Evolutionary conservation across 2,888 invertebrate species (phyloP).

Genomic region (Sarcophaga caerulescens): DNA sequence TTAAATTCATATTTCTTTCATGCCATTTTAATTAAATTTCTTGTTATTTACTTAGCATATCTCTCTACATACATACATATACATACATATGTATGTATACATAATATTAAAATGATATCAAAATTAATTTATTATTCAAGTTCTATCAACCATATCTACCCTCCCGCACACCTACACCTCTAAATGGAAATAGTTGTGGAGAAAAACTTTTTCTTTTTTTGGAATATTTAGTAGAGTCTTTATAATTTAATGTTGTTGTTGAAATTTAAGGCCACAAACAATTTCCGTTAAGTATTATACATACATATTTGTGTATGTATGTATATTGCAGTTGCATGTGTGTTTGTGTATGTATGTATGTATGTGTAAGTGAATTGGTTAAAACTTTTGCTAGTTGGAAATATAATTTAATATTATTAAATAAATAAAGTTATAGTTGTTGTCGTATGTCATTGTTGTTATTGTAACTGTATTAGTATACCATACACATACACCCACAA

Average conservation of each 20-base stretch:
- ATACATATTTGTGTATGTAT: not conserved
- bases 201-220: not conserved
- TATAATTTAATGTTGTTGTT: not conserved
- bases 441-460: not conserved
- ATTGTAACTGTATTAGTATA: not conserved
- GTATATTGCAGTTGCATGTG: not conserved
- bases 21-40: not conserved
- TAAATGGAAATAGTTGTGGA: not conserved
- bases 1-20: not conserved
- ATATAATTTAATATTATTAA: not conserved
- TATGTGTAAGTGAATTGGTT: not conserved
- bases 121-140: not conserved
- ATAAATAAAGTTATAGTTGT: not conserved
- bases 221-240: not conserved
- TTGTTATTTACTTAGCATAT: not conserved
- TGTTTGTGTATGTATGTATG: not conserved
- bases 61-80: not conserved
- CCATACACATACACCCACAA: not conserved
- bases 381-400: not conserved
- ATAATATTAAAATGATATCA: not conserved
- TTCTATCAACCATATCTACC: not conserved
- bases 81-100: too few relatives aligned
- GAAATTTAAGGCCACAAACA: conserved; percentile 3
- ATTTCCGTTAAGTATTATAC: not conserved
- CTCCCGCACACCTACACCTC: not conserved